phyloP scores from a whole-genome alignment of 2,113 vertebrate genomes.

The Morphnarchus princeps region DNA sequence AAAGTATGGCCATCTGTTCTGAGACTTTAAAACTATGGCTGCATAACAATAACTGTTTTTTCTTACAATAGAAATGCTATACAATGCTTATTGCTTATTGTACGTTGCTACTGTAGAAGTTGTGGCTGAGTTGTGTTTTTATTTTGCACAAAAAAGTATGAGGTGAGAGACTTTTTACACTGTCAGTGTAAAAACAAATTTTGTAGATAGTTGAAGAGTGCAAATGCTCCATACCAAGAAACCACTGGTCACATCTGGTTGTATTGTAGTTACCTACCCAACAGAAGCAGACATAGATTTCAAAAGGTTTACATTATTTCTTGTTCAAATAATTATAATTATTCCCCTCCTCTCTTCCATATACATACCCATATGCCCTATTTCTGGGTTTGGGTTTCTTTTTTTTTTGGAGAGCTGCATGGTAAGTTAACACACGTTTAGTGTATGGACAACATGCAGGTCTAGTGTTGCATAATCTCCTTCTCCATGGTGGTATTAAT shows the following conservation, averaged over 20 bases:
- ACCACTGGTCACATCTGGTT: neutral
- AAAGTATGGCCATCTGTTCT: conserved; percentile 45
- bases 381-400: neutral
- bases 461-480: conserved; percentile 11
- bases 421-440: neutral
- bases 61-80: neutral
- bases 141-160: neutral
- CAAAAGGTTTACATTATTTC: neutral
- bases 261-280: neutral
- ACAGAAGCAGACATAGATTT: neutral
- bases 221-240: neutral
- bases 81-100: conserved; percentile 21
- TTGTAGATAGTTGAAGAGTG: neutral
- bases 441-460: neutral
- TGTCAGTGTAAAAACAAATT: neutral
- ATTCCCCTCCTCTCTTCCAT: neutral
- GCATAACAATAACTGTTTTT: neutral
- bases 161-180: neutral
- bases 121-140: neutral
- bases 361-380: neutral
- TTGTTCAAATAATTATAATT: neutral
- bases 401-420: neutral
- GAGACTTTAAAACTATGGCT: conserved; percentile 30
- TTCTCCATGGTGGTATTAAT: conserved; percentile 40
- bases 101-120: neutral